A percentile compares a stretch with the other conserved stretches of the same genome.
Evolutionary conservation across 2,888 invertebrate species (phyloP).

Genomic region (Chelonus formosanus): DNA sequence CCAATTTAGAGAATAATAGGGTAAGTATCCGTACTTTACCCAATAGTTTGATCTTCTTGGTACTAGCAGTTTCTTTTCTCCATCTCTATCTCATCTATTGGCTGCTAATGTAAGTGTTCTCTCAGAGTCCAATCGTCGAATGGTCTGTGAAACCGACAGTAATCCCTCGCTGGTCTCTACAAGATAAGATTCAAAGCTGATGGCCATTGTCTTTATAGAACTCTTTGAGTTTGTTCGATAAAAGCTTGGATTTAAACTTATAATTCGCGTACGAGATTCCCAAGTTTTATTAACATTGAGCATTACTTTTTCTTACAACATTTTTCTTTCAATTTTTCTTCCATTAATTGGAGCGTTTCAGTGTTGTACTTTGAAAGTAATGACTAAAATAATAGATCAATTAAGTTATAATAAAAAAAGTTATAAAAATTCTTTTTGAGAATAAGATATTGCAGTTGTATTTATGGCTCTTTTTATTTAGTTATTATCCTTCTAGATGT

Average conservation of each 20-base stretch:
- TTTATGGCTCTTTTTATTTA: too few relatives aligned
- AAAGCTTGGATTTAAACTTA: constrained; percentile 30
- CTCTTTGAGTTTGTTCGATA: constrained; percentile 34
- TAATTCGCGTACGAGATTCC: constrained; percentile 2
- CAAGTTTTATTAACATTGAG: constrained; percentile 17
- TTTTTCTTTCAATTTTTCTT: background rate
- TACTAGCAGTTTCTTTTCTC: too few relatives aligned
- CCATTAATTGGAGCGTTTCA: background rate
- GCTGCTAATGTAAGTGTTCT: background rate
- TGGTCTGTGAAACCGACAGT: constrained; percentile 29
- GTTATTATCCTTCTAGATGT: too few relatives aligned
- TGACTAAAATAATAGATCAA: too few relatives aligned
- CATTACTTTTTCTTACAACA: constrained; percentile 1
- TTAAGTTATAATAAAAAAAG: too few relatives aligned
- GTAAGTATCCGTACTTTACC: too few relatives aligned
- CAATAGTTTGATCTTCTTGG: too few relatives aligned
- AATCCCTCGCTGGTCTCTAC: constrained; percentile 32
- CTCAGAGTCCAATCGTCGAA: constrained; percentile 9
- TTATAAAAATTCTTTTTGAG: too few relatives aligned
- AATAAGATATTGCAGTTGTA: too few relatives aligned
- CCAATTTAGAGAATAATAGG: too few relatives aligned
- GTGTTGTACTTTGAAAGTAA: background rate
- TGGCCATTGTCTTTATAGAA: constrained; percentile 34
- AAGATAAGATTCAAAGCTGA: constrained; percentile 37
- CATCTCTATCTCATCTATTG: too few relatives aligned